A percentile compares a stretch with the other conserved stretches of the same genome.
Conservation (phyloP, 2,888 invertebrate genomes). For the Drosophila siamana region DNA sequence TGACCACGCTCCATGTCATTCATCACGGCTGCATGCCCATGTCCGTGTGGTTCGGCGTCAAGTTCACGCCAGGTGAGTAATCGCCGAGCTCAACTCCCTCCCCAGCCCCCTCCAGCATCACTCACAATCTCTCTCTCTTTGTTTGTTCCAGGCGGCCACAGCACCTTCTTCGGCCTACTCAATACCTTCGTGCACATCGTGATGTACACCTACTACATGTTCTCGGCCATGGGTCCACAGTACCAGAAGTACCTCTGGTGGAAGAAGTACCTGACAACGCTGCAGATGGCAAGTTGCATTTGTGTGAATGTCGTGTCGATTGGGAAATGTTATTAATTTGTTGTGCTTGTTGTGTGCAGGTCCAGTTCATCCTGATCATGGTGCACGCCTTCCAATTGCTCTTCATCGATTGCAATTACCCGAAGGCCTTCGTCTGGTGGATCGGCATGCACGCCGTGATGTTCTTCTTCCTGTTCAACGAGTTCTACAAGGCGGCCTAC, state of each 20-base stretch:
- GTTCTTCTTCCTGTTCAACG: constrained; percentile 97
- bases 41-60: constrained; percentile 98
- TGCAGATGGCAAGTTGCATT: constrained; percentile 92
- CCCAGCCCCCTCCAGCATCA: background rate
- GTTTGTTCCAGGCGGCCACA: constrained; percentile 91
- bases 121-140: background rate
- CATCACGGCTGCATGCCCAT: constrained; percentile 99
- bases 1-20: constrained; percentile 96
- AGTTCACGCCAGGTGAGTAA: constrained; percentile 94
- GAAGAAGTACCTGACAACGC: constrained; percentile 96
- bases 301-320: background rate
- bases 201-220: constrained; percentile 97
- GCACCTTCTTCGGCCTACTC: constrained; percentile 97
- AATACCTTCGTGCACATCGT: constrained; percentile 99
- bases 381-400: constrained; percentile 96
- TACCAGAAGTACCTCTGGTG: constrained; percentile 96
- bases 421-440: constrained; percentile 97
- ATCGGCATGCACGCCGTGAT: constrained; percentile 97
- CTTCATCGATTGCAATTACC: constrained; percentile 96
- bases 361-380: constrained; percentile 96
- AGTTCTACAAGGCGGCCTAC: constrained; percentile 96
- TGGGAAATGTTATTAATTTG: no score
- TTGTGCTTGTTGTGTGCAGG: constrained; percentile 86
- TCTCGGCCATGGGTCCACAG: constrained; percentile 95
- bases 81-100: background rate